Base-by-base conservation (phyloP, 2,888 invertebrate species). In the Tineola bisselliella region DNA sequence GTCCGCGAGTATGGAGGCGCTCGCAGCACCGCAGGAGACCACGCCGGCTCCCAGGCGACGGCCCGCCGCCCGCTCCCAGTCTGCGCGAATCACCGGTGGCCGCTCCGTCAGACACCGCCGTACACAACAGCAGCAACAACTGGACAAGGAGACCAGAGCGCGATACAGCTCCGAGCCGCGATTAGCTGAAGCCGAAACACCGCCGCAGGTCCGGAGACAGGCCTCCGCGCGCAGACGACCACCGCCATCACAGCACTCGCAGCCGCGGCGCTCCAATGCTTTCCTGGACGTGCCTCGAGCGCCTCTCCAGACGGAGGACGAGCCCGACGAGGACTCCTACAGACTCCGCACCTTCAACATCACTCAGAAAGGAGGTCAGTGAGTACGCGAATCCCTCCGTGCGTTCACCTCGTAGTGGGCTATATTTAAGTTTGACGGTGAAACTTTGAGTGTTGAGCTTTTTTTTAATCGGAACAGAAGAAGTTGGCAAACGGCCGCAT, bases 261-360 rank as follows among this genome's bases (percentile, higher is more conserved):
- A 81, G 63, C 90, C 90, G 8, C 86, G 92, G 61, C 91, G 92
- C 73, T 91, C 91, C 66, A 90, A 91, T 65, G 91, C 92, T 58
- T 93, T 92, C 80, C 84, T 92, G 64, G 92, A 93, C 72, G 92
- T 93, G 19, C 92, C 92, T 0, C 73, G 74, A 63, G 69, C 69
- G 44, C 66, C 75, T 2, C 73, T 75, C 61, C 84, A 82, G 61
- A 74, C 81, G 0, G 88, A 88, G 48, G 88, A 90, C 25, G 90
- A 91, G 65, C 92, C 92, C 61, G 94, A 95, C 70, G 95, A 95
- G 71, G 95, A 96, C 80, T 93, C 94, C 65, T 96, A 96, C 84
- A 90, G 96, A 66, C 91, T 98, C 70, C 90, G 98, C 70, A 95
- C 96, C 67, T 98, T 98, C 89, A 94, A 95, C 84, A 93, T 93